Evolutionary conservation across 2,113 vertebrate species (phyloP), one percentile per base, ranked within the genome.

Genomic region (Entosphenus tridentatus): DNA sequence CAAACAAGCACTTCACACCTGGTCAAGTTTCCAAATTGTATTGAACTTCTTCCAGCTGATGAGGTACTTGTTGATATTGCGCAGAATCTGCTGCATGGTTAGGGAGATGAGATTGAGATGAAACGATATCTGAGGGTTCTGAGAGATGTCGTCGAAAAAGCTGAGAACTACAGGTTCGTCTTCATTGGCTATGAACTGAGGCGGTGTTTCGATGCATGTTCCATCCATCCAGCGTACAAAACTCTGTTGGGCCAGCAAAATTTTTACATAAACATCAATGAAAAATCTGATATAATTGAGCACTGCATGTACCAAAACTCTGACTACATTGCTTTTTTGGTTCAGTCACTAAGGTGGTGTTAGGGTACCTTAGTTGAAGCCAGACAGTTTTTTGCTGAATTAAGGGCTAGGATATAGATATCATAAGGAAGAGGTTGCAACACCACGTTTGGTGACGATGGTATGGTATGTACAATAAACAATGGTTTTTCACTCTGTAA

Each of bases 221-320:
- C 87, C 85, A 0, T 76, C 78, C 87, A 93, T 89, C 93, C 93
- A 98, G 2, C 91, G 89, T 2, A 84, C 39, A 62, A 96, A 95
- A 57, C 77, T 72, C 93, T 98, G 69, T 8, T 39, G 39, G 39
- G 39, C 39, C 39, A 39, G 39, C 18, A 21, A 21, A 39, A 39
- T 39, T 39, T 39, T 39, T 6, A 39, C 4, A 7, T 39, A 39
- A 5, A 39, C 39, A 39, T 39, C 39, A 39, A 39, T 39, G 39
- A 39, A 39, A 39, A 39, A 39, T 39, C 39, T 39, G 39, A 39
- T 39, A 39, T 39, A 39, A 39, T 39, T 39, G 39, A 39, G 39
- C 39, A 39, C 39, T 39, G 39, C 39, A 39, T 39, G 39, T 39
- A 39, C 39, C 39, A 39, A 39, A 39, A 39, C 39, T 39, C 39